Evolutionary conservation across 2,797 vertebrate genomes (phyloP), one percentile per base, ranked within the genome.

Genomic region (Neosilurus hyrtlii): DNA sequence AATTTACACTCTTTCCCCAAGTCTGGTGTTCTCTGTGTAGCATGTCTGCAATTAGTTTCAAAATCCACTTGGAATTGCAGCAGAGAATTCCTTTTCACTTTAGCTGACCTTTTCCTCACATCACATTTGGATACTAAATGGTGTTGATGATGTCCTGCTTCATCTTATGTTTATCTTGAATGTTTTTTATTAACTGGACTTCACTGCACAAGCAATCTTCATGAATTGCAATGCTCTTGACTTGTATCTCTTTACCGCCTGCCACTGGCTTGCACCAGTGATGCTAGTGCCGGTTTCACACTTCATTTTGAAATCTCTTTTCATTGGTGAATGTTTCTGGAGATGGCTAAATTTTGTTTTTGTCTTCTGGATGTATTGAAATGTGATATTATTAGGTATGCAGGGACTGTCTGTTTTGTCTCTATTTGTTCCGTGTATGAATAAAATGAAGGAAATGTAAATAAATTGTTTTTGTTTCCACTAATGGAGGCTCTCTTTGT

Each of bases 21-120:
- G 35, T 62, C 35, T 77, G 35, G 56, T 49, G 20, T 15, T 59
- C 20, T 9, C 20, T 76, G 1, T 16, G 9, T 24, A 26, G n/a
- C 8, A 4, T 49, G 24, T 3, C 12, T 2, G 59, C 68, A 72
- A 43, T 62, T 43, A 61, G 80, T 62, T 51, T 73, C 57, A 16
- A 72, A 72, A 71, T 49, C 9, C 56, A 49, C n/a, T 81, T 26
- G 67, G 59, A 56, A 52, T 10, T 63, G 68, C 18, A 20, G 68
- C 57, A 52, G 37, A 24, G 12, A 37, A 71, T n/a, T 71, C 30
- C 56, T 43, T 66, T 57, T 81, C 79, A 71, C 68, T 73, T 81
- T n/a, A 52, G 56, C n/a, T 81, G 68, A 81, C 80, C 80, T 81
- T 72, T 81, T 72, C 57, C 57, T 81, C 80, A 49, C 67, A 62